These are phyloP conservation scores for Heliconius melpomene DNA, from an alignment of 1,140 invertebrate genomes.

Conservation along the genomic window DNA sequence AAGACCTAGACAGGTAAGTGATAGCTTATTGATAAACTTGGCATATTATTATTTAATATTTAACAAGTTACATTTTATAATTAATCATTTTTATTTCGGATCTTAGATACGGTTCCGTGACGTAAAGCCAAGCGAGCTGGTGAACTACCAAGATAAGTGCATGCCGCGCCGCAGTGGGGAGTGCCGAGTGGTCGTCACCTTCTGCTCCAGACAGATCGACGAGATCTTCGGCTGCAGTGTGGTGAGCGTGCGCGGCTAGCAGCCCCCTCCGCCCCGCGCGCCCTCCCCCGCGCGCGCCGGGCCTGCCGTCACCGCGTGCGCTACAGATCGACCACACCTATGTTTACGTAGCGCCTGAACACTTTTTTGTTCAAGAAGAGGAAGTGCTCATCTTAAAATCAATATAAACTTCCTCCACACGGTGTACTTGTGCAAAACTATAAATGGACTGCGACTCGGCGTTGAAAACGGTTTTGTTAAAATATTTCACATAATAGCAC, in stretches of 20 bases:
- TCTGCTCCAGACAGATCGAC: conserved; percentile 84
- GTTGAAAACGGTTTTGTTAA: conserved; percentile 49
- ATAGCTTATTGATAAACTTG: not conserved
- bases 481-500: conserved; percentile 53
- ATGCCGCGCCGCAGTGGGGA: conserved; percentile 81
- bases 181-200: conserved; percentile 83
- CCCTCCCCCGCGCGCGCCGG: conserved; percentile 58
- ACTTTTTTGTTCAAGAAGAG: conserved; percentile 66
- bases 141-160: conserved; percentile 82
- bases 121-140: conserved; percentile 82
- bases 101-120: conserved; percentile 81
- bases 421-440: conserved; percentile 22
- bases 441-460: conserved; percentile 48
- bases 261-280: conserved; percentile 63
- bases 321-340: conserved; percentile 64
- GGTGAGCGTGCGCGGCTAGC: conserved; percentile 78
- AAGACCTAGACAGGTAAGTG: conserved; percentile 81
- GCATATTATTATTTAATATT: not conserved
- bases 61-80: not conserved
- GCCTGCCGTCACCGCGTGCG: conserved; percentile 52
- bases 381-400: conserved; percentile 67
- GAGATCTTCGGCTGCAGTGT: conserved; percentile 82
- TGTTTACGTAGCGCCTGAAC: conserved; percentile 60
- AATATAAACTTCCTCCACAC: conserved; percentile 38
- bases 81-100: not conserved